These are phyloP conservation scores for Apodemus speciosus DNA, from an alignment of 2,113 vertebrate species.

Conservation along the genomic window DNA sequence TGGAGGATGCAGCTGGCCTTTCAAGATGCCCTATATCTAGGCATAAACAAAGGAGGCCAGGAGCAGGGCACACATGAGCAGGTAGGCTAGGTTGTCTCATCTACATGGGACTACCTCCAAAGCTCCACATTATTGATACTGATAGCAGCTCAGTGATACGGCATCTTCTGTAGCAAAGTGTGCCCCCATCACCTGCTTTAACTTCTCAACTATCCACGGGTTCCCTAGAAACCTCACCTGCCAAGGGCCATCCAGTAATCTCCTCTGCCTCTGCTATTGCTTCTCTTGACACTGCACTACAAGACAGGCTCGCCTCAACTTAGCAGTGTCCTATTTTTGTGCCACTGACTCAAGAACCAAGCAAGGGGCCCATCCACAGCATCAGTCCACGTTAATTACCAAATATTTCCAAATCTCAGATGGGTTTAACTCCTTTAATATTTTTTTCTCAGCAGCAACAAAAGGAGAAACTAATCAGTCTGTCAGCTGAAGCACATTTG, in stretches of 20 bases:
- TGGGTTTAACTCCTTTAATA: neutral
- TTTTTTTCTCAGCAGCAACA: neutral
- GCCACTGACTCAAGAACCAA: neutral
- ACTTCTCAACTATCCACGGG: neutral
- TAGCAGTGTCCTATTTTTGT: neutral
- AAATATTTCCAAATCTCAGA: neutral
- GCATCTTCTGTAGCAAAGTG: accelerated
- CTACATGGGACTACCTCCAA: neutral
- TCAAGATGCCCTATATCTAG: neutral
- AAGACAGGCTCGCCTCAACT: neutral
- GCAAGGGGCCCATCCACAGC: neutral
- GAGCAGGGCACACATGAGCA: neutral
- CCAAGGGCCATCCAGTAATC: too few species aligned
- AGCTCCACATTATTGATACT: too few species aligned
- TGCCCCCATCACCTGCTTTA: neutral
- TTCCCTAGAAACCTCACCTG: neutral
- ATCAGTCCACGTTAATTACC: neutral
- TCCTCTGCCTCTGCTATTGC: too few species aligned
- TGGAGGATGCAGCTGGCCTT: neutral
- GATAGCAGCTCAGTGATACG: neutral
- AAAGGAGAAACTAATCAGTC: neutral
- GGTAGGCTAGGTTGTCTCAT: neutral
- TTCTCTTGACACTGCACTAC: neutral
- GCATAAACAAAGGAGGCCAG: neutral
- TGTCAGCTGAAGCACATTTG: neutral